These are phyloP conservation scores for Telmatochromis sp. DNA, from an alignment of 2,113 vertebrate genomes.

Conservation along the genomic window DNA sequence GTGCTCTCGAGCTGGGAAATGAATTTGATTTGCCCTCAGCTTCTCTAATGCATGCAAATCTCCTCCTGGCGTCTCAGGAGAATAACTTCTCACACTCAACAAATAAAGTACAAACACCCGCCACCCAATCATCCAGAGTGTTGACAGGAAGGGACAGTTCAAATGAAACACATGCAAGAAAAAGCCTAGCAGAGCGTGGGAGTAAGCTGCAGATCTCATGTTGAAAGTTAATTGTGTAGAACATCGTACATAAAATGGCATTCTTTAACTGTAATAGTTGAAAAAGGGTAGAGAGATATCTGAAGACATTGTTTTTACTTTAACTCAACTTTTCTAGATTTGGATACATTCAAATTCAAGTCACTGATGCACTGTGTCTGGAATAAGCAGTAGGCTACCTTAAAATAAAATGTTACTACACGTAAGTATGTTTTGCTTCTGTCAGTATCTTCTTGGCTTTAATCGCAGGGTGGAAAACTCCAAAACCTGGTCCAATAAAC, in stretches of 20 bases:
- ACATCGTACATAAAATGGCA: neutral
- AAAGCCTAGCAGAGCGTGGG: constrained; percentile 10
- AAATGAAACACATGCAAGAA: constrained; percentile 34
- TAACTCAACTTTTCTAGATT: neutral
- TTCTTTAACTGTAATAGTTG: neutral
- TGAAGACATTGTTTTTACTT: neutral
- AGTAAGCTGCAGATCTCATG: constrained; percentile 14
- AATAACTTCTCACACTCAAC: constrained; percentile 48
- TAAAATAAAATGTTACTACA: neutral
- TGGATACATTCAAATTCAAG: constrained; percentile 3
- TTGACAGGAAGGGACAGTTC: constrained; percentile 46
- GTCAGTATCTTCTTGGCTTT: neutral
- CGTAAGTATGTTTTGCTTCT: neutral
- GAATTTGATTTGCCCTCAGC: constrained; percentile 53
- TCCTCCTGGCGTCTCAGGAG: constrained; percentile 45
- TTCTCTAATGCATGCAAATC: constrained; percentile 68
- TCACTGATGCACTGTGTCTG: neutral
- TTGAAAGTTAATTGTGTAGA: constrained; percentile 18
- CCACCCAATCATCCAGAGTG: constrained; percentile 30
- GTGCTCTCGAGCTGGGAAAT: constrained; percentile 43
- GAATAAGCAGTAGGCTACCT: neutral
- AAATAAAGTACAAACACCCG: constrained; percentile 46
- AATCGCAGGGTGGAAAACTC: neutral
- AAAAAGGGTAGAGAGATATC: neutral
- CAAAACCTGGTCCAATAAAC: neutral